Conservation (phyloP, 2,888 invertebrate genomes). For the Ornithoptera alexandrae region DNA sequence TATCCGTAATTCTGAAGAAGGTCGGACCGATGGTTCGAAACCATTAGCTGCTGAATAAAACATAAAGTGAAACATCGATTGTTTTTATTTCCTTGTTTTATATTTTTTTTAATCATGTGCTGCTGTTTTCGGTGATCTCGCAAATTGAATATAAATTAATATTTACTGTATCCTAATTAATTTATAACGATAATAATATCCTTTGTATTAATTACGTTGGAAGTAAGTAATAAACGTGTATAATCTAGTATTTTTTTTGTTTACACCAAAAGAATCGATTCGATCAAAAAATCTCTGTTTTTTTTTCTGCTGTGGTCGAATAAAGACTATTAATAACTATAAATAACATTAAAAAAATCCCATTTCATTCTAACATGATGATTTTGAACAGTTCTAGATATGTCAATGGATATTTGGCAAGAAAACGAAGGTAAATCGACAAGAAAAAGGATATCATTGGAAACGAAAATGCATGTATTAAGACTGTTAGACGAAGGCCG, state of each 20-base stretch:
- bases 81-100: too few species aligned
- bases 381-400: not conserved
- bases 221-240: not conserved
- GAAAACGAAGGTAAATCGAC: not conserved
- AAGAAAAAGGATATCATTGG: not conserved
- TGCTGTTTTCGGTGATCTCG: not conserved
- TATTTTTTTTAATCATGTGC: too few species aligned
- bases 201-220: not conserved
- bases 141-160: not conserved
- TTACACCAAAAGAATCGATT: not conserved
- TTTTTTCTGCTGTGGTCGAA: not conserved
- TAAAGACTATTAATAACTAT: not conserved
- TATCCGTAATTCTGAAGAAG: too few species aligned
- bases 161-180: not conserved
- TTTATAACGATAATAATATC: not conserved
- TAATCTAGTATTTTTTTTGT: not conserved
- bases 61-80: too few species aligned
- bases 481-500: slow-evolving; percentile 1
- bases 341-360: not conserved
- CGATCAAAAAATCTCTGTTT: not conserved
- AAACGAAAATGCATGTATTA: not conserved
- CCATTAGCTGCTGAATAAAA: too few species aligned
- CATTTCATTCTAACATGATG: not conserved
- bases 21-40: too few species aligned
- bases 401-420: not conserved